These are phyloP conservation scores for Zaprionus davidi DNA, from an alignment of 1,140 invertebrate genomes.

Conservation along the genomic window DNA sequence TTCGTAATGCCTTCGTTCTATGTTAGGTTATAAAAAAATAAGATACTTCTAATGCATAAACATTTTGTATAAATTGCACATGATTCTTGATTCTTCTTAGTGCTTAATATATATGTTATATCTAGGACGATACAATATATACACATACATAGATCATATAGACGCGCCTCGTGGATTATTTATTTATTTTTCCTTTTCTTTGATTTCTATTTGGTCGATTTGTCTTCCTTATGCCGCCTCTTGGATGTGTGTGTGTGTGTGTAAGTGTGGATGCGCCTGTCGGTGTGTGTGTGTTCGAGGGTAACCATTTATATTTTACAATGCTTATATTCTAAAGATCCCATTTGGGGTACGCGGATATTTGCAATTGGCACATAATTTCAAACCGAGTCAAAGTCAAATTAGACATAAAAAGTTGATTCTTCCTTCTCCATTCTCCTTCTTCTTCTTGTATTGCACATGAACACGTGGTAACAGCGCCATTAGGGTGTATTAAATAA, in stretches of 20 bases:
- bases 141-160: conserved; percentile 28
- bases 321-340: conserved; percentile 44
- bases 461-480: conserved; percentile 14
- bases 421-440: conserved; percentile 5
- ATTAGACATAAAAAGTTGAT: conserved; percentile 9
- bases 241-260: conserved; percentile 28
- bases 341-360: conserved; percentile 31
- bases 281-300: conserved; percentile 9
- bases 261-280: conserved; percentile 37
- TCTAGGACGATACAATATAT: conserved; percentile 51
- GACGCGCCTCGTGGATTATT: conserved; percentile 3
- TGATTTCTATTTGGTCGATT: conserved; percentile 50
- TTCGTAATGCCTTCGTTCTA: background rate
- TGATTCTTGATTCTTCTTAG: conserved; percentile 41
- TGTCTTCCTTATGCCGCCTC: conserved; percentile 14
- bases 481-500: conserved; percentile 1
- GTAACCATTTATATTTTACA: conserved; percentile 50
- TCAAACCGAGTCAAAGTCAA: conserved; percentile 57
- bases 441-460: conserved; percentile 12
- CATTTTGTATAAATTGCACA: conserved; percentile 67
- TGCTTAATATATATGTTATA: conserved; percentile 26
- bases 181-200: conserved; percentile 8
- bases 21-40: conserved; percentile 7
- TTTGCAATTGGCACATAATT: conserved; percentile 76
- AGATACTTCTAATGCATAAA: conserved; percentile 37